Evolutionary conservation across 2,797 vertebrate species (phyloP).

Genomic region (Antennarius maculatus): DNA sequence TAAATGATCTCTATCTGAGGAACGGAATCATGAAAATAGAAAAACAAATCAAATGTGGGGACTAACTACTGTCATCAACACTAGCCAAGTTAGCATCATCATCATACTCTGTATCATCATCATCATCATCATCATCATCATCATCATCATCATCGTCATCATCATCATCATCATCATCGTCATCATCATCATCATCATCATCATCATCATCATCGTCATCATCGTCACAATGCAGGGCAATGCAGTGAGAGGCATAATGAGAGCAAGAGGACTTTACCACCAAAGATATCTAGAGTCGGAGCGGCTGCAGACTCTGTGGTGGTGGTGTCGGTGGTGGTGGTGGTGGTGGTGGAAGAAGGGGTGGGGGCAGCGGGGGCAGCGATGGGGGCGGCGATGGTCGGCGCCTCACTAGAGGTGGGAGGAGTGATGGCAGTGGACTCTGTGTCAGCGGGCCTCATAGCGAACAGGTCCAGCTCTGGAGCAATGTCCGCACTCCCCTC

Average conservation of each 20-base stretch:
- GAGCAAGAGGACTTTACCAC: constrained; percentile 89
- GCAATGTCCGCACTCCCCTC: constrained; percentile 94
- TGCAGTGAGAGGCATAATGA: constrained; percentile 70
- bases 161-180: constrained; percentile 37
- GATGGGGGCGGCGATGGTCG: constrained; percentile 83
- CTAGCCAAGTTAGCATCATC: constrained; percentile 40
- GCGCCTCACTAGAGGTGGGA: constrained; percentile 78
- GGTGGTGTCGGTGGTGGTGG: constrained; percentile 79
- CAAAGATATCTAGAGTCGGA: constrained; percentile 98
- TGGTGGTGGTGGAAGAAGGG: constrained; percentile 81
- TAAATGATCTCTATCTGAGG: constrained; percentile 40
- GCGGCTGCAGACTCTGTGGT: constrained; percentile 80
- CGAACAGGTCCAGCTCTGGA: constrained; percentile 97
- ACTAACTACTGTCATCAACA: constrained; percentile 45
- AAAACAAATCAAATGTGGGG: constrained; percentile 70
- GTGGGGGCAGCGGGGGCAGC: constrained; percentile 85
- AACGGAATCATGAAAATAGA: constrained; percentile 51
- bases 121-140: constrained; percentile 28
- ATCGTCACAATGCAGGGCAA: constrained; percentile 68
- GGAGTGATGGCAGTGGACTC: constrained; percentile 83
- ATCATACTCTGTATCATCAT: constrained; percentile 37
- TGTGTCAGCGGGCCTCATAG: constrained; percentile 93
- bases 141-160: constrained; percentile 41
- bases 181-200: constrained; percentile 31
- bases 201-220: constrained; percentile 30